Percentiles rank a stretch among this genome's conserved stretches.
Evolutionary conservation across 2,888 invertebrate genomes (phyloP).

Genomic region (Paralinhomoeus sp.): DNA sequence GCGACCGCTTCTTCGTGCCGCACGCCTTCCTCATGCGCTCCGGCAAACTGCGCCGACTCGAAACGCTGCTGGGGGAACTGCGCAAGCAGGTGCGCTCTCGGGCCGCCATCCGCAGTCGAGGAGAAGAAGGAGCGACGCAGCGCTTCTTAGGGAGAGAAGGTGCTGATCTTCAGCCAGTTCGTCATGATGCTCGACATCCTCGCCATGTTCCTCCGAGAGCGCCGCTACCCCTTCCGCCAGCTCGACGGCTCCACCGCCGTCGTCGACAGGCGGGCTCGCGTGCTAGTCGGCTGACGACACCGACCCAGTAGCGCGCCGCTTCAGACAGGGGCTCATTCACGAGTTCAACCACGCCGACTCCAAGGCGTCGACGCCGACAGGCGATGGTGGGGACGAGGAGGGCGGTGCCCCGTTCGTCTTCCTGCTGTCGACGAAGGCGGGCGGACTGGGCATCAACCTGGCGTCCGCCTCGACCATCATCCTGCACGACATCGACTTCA

Average conservation of each 20-base stretch:
- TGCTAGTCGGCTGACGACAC: too few species aligned
- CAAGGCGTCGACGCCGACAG: too few species aligned
- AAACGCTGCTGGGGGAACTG: conserved; percentile 48
- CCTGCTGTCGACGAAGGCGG: conserved; percentile 70
- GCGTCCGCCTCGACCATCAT: conserved; percentile 83
- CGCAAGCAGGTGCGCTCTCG: conserved; percentile 33
- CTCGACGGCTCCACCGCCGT: conserved; percentile 76
- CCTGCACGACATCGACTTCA: conserved; percentile 90
- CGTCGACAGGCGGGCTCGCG: conserved; percentile 42
- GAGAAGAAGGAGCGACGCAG: too few species aligned
- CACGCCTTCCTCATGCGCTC: conserved; percentile 47
- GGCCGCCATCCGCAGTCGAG: too few species aligned
- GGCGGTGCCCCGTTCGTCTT: conserved; percentile 52
- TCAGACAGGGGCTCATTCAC: conserved; percentile 68
- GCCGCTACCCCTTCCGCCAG: conserved; percentile 49
- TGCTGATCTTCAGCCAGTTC: conserved; percentile 84
- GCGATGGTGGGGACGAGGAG: too few species aligned
- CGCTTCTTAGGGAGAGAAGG: conserved; percentile 40
- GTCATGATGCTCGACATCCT: conserved; percentile 78
- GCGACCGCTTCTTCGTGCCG: conserved; percentile 4
- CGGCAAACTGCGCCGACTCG: conserved; percentile 62
- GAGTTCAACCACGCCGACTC: conserved; percentile 45
- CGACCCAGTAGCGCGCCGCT: conserved; percentile 7
- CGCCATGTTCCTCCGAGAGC: conserved; percentile 57
- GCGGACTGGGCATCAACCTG: conserved; percentile 81